These are phyloP conservation scores for Oncorhynchus gorbuscha DNA, from an alignment of 2,113 vertebrate genomes.

Conservation along the genomic window DNA sequence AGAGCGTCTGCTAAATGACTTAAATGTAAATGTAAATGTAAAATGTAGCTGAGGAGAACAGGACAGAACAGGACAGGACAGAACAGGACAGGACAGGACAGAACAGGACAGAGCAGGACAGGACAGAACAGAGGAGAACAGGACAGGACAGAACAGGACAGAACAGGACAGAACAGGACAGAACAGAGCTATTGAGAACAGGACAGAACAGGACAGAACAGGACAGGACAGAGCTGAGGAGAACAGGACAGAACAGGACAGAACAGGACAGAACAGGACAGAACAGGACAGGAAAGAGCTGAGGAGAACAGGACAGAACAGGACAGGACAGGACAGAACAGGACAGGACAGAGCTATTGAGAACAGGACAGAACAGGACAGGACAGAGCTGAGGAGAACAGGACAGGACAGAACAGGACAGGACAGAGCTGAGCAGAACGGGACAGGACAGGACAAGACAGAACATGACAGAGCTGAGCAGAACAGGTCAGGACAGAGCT, in stretches of 20 bases:
- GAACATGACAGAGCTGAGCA: accelerated
- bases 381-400: accelerated
- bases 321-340: accelerated
- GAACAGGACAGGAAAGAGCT: accelerated
- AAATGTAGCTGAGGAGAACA: too few relatives aligned
- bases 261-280: too few relatives aligned
- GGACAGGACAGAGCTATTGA: accelerated
- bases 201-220: too few relatives aligned
- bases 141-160: accelerated
- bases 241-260: accelerated
- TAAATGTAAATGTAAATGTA: too few relatives aligned
- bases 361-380: too few relatives aligned
- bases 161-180: too few relatives aligned
- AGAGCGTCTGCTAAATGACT: too few relatives aligned
- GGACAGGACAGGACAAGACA: accelerated
- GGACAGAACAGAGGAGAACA: accelerated
- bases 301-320: accelerated
- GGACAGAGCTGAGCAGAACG: accelerated
- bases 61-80: accelerated
- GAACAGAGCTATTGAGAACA: too few relatives aligned
- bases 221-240: too few relatives aligned
- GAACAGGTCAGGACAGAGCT: too few relatives aligned
- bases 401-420: accelerated
- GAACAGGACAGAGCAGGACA: accelerated
- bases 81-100: accelerated